Evolutionary conservation across 2,888 invertebrate genomes (phyloP).

Genomic region (Melikaiella ostensackeni): DNA sequence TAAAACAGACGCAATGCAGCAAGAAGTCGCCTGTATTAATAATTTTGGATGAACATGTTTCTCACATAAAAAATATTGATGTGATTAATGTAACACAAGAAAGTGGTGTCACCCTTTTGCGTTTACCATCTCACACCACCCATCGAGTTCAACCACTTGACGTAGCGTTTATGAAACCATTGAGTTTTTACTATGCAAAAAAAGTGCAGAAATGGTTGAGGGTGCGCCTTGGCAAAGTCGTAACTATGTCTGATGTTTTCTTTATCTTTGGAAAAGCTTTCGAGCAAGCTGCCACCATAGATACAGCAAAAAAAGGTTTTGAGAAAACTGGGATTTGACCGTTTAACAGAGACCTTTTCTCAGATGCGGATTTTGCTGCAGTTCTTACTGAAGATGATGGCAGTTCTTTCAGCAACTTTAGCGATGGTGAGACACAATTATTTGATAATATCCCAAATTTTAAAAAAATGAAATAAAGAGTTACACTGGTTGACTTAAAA

Average conservation of each 20-base stretch:
- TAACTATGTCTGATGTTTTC: constrained; percentile 42
- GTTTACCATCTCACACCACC: constrained; percentile 65
- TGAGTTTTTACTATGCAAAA: constrained; percentile 60
- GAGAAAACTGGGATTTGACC: constrained; percentile 59
- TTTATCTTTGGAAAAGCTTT: constrained; percentile 63
- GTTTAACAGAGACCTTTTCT: constrained; percentile 30
- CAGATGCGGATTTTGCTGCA: background rate
- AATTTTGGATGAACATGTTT: too few species aligned
- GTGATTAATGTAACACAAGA: too few species aligned
- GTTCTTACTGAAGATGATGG: too few species aligned
- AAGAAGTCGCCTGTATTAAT: constrained; percentile 63
- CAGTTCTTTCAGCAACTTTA: too few species aligned
- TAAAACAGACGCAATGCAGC: constrained; percentile 61
- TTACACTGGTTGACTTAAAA: too few species aligned
- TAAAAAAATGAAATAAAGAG: too few species aligned
- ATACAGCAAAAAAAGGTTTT: constrained; percentile 63
- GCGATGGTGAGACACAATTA: too few species aligned
- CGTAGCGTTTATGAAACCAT: constrained; percentile 59
- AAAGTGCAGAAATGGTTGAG: constrained; percentile 59
- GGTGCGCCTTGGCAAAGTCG: constrained; percentile 55
- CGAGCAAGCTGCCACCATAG: constrained; percentile 58
- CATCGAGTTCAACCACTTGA: constrained; percentile 62
- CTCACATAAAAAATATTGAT: too few species aligned
- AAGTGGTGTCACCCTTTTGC: constrained; percentile 63
- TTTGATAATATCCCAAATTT: too few species aligned